Evolutionary conservation across 53 echinoderm and acorn worm species (phyloP), one percentile per base, ranked within the genome.

Genomic region (Hippasteria phrygiana): DNA sequence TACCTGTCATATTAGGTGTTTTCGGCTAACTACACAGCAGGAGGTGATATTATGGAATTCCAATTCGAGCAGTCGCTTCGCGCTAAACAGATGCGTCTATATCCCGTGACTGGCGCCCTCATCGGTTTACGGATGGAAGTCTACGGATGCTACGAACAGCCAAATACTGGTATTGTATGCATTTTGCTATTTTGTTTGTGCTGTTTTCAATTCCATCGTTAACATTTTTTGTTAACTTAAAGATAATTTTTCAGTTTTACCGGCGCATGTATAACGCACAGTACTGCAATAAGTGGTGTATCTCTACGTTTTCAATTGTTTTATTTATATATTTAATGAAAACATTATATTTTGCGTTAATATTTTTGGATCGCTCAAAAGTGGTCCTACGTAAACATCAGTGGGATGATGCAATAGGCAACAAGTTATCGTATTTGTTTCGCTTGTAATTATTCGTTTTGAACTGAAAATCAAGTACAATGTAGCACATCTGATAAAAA

Each of bases 81-180:
- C 2, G 80, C 55, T 34, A n/a, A 31, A 39, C 20, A 62, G 10
- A 38, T 80, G 62, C 80, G 51, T 16, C 42, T 80, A 11, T 36
- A 34, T 4, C 32, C 62, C 42, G 27, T 12, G 6, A 53, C 0
- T 14, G 55, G 39, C 43, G 8, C 37, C 18, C 24, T 39, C 13
- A 41, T 59, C 28, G 80, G 80, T 9, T 50, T 80, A 13, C 56
- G 80, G 20, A 37, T 80, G 26, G 80, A 80, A 13, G 1, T 80
- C 14, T 80, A 59, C 10, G 80, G 80, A 59, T 80, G 80, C 62
- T 29, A 16, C 20, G 62, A 56, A 80, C 13, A 38, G 24, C 12
- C 41, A 1, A 40, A 56, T 33, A 80, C 40, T 18, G 80, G 80
- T 80, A 80, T 8, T 45, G 5, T 45, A 20, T 13, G 2, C 17